Conservation (phyloP, 2,888 invertebrate species). For the Argynnis bischoffii region DNA sequence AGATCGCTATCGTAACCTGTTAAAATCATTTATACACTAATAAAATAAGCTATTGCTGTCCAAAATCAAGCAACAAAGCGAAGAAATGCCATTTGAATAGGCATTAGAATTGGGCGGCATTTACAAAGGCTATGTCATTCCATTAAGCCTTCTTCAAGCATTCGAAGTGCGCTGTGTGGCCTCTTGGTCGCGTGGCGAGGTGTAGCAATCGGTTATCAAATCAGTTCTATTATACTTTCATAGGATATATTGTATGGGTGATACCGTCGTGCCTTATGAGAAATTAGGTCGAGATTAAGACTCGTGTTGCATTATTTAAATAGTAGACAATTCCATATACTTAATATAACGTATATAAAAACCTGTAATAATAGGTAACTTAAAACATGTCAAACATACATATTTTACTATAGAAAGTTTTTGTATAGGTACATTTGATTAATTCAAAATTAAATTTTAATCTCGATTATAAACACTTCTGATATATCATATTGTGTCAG, state of each 20-base stretch:
- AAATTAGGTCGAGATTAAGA: not conserved
- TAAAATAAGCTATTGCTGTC: constrained; percentile 80
- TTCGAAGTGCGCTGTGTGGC: constrained; percentile 75
- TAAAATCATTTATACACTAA: constrained; percentile 74
- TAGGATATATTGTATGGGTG: constrained; percentile 36
- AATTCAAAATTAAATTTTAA: not conserved
- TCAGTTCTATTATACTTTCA: constrained; percentile 67
- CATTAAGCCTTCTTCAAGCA: constrained; percentile 80
- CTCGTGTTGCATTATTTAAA: not conserved
- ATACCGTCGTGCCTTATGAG: constrained; percentile 21
- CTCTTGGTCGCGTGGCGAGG: constrained; percentile 72
- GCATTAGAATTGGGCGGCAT: constrained; percentile 82
- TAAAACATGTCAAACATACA: no score
- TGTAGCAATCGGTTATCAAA: constrained; percentile 74
- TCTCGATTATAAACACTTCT: not conserved
- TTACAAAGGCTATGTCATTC: constrained; percentile 81
- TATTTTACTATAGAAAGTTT: no score
- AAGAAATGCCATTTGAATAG: constrained; percentile 82
- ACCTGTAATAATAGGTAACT: no score
- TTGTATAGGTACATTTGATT: no score
- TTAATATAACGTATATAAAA: no score
- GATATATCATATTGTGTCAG: constrained; percentile 19
- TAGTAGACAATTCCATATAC: not conserved
- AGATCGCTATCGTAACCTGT: constrained; percentile 66
- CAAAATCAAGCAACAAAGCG: constrained; percentile 81